Evolutionary conservation across 2,797 vertebrate species (phyloP).

Genomic region (Rhinella marina): DNA sequence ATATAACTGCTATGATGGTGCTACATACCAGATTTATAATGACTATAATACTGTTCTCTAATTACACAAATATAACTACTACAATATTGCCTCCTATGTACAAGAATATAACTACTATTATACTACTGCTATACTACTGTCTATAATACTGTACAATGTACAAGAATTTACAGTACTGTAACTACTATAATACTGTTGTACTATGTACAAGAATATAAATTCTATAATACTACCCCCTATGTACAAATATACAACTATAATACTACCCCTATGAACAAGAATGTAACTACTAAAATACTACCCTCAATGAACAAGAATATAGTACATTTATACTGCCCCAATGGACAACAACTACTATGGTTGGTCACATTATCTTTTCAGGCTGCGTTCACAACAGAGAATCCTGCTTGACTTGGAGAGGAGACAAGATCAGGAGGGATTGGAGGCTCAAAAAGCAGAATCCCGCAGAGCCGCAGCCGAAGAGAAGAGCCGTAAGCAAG

Average conservation of each 20-base stretch:
- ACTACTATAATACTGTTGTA: neutral
- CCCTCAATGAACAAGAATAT: neutral
- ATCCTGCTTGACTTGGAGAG: slow-evolving; percentile 41
- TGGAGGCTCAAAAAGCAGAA: slow-evolving; percentile 25
- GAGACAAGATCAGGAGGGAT: slow-evolving; percentile 30
- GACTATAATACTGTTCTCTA: neutral
- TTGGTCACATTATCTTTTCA: neutral
- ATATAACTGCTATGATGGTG: neutral
- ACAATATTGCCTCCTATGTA: neutral
- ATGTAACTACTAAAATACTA: slow-evolving; percentile 8
- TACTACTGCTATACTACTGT: neutral
- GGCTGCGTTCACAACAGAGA: slow-evolving; percentile 31
- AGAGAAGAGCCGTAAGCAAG: slow-evolving; percentile 65
- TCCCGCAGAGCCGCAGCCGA: slow-evolving; percentile 59
- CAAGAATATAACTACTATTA: slow-evolving; percentile 6
- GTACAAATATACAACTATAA: neutral
- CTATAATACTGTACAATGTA: neutral
- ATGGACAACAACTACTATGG: neutral
- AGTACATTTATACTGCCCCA: neutral
- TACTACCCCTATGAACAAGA: neutral
- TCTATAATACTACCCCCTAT: neutral
- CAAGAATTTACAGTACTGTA: neutral
- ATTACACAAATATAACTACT: neutral
- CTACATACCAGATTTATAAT: neutral
- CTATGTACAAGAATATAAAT: neutral